Evolutionary conservation across 2,888 invertebrate species (phyloP), one percentile per base, ranked within the genome.

Genomic region (Mimachlamys varia): DNA sequence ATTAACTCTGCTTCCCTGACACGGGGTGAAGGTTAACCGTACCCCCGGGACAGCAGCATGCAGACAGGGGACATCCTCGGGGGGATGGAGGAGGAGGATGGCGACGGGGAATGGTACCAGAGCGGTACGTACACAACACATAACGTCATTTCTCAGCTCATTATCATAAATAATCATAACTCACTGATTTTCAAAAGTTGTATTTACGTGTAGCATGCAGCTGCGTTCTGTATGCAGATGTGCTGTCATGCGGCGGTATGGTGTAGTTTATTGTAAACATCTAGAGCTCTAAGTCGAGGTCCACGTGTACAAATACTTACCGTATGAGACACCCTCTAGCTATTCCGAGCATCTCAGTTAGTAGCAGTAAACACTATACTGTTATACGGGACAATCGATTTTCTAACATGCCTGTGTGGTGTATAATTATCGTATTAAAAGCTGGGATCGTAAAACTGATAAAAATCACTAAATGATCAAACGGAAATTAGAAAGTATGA

Each of bases 41-140:
- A 76, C 76, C 76, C 76, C 76, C 76, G 76, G 76, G 76, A 76
- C 76, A 33, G 33, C 33, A 76, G 33, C 76, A 76, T 76, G 76
- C 76, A 76, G 76, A 76, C 76, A 76, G 76, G 12, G 76, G 76
- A 76, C 76, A 76, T 76, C 76, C 76, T 76, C 76, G 91, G 88
- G n/a, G 92, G 91, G 90, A 92, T 92, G 76, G 93, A 91, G 22
- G 93, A 93, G 44, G 90, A 90, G 37, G 92, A 92, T 15, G 92
- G 92, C 15, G 92, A 93, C 58, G 94, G 93, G 91, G 94, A 94
- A 76, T 94, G 93, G 94, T 95, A 95, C 90, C 94, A 94, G 89
- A 94, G 94, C 89, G 94, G 95, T 95, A 76, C 4, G 76, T 58
- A 22, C 15, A 19, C 58, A 19, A n/a, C 15, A n/a, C n/a, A 76